These are phyloP conservation scores for Megalops cyprinoides DNA, from an alignment of 2,797 vertebrate species.

Conservation along the genomic window DNA sequence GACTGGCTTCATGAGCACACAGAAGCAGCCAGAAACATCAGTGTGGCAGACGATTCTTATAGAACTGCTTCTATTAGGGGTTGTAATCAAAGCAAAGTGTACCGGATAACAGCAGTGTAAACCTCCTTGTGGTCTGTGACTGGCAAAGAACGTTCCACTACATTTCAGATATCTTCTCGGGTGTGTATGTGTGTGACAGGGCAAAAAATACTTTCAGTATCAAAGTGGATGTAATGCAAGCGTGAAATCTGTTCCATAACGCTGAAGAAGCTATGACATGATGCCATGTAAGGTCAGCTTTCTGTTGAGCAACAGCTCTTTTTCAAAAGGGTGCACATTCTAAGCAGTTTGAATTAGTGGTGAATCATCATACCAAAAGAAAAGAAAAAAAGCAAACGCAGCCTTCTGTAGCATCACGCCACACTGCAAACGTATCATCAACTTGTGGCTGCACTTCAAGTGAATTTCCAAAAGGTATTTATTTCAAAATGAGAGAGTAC, in stretches of 20 bases:
- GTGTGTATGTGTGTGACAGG: neutral
- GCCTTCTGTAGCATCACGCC: neutral
- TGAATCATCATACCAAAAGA: conserved; percentile 14
- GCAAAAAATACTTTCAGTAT: neutral
- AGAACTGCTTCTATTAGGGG: neutral
- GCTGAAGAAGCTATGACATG: too few relatives aligned
- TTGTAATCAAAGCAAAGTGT: neutral
- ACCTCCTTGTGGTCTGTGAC: too few relatives aligned
- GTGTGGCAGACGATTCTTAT: neutral
- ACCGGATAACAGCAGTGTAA: neutral
- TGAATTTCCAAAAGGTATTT: conserved; percentile 28
- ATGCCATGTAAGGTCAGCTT: too few relatives aligned
- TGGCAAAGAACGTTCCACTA: neutral
- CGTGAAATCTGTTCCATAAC: too few relatives aligned
- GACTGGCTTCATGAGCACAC: neutral
- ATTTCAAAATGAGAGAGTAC: conserved; percentile 29
- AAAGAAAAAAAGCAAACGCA: conserved; percentile 16
- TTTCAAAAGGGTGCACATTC: neutral
- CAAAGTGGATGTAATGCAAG: too few relatives aligned
- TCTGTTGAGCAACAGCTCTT: neutral
- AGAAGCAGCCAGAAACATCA: neutral
- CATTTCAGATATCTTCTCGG: neutral
- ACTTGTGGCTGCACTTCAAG: conserved; percentile 14
- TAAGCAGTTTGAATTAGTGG: conserved; percentile 7
- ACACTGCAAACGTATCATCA: neutral